phyloP scores from a whole-genome alignment of 2,113 vertebrate genomes.

The Halcyon senegalensis region DNA sequence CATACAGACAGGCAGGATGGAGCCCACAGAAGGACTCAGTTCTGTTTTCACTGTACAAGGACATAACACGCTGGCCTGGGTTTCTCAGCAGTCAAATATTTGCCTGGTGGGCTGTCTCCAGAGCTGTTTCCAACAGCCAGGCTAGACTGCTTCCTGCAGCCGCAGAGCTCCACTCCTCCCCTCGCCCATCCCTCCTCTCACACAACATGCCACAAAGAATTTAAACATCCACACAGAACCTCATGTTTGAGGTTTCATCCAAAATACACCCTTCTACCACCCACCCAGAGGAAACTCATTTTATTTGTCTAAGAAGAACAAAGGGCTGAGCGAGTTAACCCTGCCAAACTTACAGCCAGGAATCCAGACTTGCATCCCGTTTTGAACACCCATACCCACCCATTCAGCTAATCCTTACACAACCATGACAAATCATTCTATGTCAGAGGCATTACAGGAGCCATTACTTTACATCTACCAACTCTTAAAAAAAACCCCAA shows the following conservation, averaged over 20 bases:
- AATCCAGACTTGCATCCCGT: conserved; percentile 20
- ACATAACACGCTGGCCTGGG: background rate
- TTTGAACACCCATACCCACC: conserved; percentile 29
- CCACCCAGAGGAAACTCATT: conserved; percentile 56
- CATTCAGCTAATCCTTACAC: conserved; percentile 37
- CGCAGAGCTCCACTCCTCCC: background rate
- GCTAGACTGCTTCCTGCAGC: conserved; percentile 45
- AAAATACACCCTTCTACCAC: conserved; percentile 56
- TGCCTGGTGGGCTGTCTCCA: conserved; percentile 10
- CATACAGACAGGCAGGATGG: background rate
- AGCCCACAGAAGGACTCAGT: background rate
- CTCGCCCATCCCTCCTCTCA: conserved; percentile 11
- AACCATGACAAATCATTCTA: background rate
- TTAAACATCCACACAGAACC: conserved; percentile 28
- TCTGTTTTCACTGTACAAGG: background rate
- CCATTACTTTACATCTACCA: background rate
- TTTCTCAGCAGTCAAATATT: conserved; percentile 36
- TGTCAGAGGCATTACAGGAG: background rate
- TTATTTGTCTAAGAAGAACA: conserved; percentile 64
- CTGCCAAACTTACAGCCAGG: background rate
- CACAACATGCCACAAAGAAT: background rate
- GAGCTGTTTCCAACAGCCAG: background rate
- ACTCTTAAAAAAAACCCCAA: background rate
- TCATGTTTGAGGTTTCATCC: conserved; percentile 42
- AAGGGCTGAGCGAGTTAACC: conserved; percentile 11